phyloP scores from a whole-genome alignment of 1,140 invertebrate genomes.

The Melitaea cinxia region DNA sequence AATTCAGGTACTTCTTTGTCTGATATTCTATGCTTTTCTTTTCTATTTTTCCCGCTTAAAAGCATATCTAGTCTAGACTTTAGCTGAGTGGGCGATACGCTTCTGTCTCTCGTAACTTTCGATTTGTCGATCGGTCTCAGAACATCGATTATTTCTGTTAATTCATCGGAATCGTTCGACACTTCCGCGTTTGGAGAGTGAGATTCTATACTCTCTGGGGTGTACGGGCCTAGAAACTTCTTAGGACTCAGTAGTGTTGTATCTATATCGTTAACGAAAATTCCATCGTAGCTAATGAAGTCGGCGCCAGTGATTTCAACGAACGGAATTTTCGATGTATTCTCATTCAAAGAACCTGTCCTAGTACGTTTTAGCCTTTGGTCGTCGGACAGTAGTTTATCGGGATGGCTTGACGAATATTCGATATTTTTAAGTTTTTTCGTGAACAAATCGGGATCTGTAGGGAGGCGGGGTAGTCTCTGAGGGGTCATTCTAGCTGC shows the following conservation, averaged over 20 bases:
- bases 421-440: constrained; percentile 54
- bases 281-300: constrained; percentile 69
- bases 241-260: constrained; percentile 73
- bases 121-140: constrained; percentile 42
- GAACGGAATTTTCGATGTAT: constrained; percentile 65
- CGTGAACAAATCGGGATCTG: constrained; percentile 65
- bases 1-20: constrained; percentile 43
- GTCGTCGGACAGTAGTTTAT: constrained; percentile 57
- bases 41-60: constrained; percentile 47
- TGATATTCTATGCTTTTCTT: constrained; percentile 27
- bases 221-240: constrained; percentile 86
- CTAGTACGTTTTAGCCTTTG: constrained; percentile 56
- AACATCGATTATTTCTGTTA: constrained; percentile 49
- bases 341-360: constrained; percentile 69
- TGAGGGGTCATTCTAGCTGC: constrained; percentile 39
- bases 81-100: constrained; percentile 83
- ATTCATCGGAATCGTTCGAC: constrained; percentile 58
- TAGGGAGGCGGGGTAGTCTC: constrained; percentile 55
- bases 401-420: constrained; percentile 42
- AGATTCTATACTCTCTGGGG: constrained; percentile 89
- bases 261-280: constrained; percentile 82
- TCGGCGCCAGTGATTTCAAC: constrained; percentile 82
- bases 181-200: constrained; percentile 85
- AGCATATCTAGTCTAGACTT: constrained; percentile 73
- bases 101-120: constrained; percentile 64